These are phyloP conservation scores for Castor canadensis DNA, from an alignment of 2,113 vertebrate genomes.

Conservation along the genomic window DNA sequence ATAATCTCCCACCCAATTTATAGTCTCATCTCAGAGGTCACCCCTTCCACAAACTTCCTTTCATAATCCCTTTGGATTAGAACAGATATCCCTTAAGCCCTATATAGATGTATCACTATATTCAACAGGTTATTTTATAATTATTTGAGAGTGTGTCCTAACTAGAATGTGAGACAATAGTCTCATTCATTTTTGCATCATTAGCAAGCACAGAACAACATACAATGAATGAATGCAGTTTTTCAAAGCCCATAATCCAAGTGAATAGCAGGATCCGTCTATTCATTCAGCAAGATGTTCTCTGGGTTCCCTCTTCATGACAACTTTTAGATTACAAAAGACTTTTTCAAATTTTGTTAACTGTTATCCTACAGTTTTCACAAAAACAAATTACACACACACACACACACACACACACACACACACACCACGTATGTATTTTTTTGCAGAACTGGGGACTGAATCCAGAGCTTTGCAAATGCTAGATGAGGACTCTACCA, in stretches of 20 bases:
- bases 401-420: no score
- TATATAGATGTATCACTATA: background rate
- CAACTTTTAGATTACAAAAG: background rate
- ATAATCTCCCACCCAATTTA: background rate
- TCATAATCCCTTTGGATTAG: background rate
- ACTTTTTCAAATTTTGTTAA: constrained; percentile 16
- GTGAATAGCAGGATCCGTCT: background rate
- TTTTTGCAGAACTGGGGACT: no score
- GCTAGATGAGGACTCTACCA: no score
- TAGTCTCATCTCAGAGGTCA: background rate
- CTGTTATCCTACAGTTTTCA: background rate
- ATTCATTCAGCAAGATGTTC: background rate
- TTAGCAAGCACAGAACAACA: constrained; percentile 2
- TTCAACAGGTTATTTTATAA: background rate
- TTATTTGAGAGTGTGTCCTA: background rate
- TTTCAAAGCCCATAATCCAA: constrained; percentile 21
- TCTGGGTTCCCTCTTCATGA: background rate
- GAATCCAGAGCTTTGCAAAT: no score
- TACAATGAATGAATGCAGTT: background rate
- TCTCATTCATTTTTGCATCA: background rate
- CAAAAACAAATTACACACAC: background rate
- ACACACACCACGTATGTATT: no score
- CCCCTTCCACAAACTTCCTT: background rate
- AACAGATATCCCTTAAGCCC: background rate
- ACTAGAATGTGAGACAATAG: background rate